Conservation (phyloP, 1,140 invertebrate species). For the Chymomyza costata region DNA sequence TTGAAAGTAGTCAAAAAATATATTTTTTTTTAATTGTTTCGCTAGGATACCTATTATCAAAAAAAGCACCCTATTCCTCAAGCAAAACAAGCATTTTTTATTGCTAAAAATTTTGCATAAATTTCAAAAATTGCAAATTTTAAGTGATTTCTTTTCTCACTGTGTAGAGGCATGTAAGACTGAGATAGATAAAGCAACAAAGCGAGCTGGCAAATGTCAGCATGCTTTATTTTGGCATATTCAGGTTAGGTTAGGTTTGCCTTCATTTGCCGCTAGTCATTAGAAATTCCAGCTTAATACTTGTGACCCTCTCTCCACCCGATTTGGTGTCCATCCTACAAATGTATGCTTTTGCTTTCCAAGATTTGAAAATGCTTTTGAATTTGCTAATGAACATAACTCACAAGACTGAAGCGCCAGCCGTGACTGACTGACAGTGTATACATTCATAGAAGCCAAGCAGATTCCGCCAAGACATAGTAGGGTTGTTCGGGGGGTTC, state of each 20-base stretch:
- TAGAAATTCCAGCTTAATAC: constrained; percentile 59
- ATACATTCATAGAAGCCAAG: constrained; percentile 1
- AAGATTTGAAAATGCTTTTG: constrained; percentile 43
- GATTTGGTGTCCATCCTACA: not conserved
- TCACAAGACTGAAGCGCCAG: constrained; percentile 28
- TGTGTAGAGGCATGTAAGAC: too few relatives aligned
- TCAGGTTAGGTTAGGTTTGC: constrained; percentile 46
- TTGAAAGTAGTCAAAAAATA: too few relatives aligned
- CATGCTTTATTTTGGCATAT: constrained; percentile 54
- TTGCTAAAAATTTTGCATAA: too few relatives aligned
- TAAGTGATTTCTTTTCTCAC: too few relatives aligned
- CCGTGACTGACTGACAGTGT: constrained; percentile 23
- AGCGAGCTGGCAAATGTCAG: too few relatives aligned
- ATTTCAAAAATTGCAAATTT: too few relatives aligned
- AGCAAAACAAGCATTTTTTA: too few relatives aligned
- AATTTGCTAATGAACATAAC: constrained; percentile 73
- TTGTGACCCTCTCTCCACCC: constrained; percentile 6
- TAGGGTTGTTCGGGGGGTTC: not conserved
- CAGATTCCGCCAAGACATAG: constrained; percentile 16
- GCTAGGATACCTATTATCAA: too few relatives aligned
- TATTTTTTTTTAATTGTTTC: too few relatives aligned
- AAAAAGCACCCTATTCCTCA: too few relatives aligned
- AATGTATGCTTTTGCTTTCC: constrained; percentile 9
- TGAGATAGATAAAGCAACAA: too few relatives aligned
- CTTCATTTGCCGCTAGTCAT: constrained; percentile 27